phyloP scores from a whole-genome alignment of 2,113 vertebrate species.

The Philantomba maxwellii region DNA sequence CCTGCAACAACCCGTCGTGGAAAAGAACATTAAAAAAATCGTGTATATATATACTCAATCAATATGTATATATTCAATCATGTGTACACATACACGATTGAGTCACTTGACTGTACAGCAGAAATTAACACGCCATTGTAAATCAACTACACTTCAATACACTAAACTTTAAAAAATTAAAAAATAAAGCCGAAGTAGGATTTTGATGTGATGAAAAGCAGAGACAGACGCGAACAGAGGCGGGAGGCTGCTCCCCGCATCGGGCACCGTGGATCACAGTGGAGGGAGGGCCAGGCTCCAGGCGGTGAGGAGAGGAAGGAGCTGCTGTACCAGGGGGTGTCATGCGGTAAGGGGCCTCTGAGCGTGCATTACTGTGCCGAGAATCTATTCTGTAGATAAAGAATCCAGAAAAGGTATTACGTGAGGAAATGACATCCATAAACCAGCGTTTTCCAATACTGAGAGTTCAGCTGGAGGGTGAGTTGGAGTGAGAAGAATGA shows the following conservation, averaged over 20 bases:
- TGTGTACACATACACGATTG: too few relatives aligned
- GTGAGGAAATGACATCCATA: background rate
- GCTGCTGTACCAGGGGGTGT: background rate
- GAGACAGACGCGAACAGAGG: background rate
- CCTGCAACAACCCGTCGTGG: fast-evolving
- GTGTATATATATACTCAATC: too few relatives aligned
- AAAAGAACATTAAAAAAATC: background rate
- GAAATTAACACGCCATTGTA: background rate
- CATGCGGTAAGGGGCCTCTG: fast-evolving
- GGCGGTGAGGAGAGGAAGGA: fast-evolving
- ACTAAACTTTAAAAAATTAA: background rate
- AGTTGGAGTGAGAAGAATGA: background rate
- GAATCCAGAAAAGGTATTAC: background rate
- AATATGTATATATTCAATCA: too few relatives aligned
- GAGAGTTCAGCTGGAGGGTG: background rate
- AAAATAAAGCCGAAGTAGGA: background rate
- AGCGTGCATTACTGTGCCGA: fast-evolving
- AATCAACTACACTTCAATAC: background rate
- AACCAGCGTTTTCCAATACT: background rate
- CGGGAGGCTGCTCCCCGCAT: fast-evolving
- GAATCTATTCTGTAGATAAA: background rate
- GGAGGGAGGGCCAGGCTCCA: fast-evolving
- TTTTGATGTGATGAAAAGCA: background rate
- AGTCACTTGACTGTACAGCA: background rate
- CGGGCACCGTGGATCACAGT: fast-evolving